These are phyloP conservation scores for Eufriesea mexicana DNA, from an alignment of 1,140 invertebrate species.

Conservation along the genomic window DNA sequence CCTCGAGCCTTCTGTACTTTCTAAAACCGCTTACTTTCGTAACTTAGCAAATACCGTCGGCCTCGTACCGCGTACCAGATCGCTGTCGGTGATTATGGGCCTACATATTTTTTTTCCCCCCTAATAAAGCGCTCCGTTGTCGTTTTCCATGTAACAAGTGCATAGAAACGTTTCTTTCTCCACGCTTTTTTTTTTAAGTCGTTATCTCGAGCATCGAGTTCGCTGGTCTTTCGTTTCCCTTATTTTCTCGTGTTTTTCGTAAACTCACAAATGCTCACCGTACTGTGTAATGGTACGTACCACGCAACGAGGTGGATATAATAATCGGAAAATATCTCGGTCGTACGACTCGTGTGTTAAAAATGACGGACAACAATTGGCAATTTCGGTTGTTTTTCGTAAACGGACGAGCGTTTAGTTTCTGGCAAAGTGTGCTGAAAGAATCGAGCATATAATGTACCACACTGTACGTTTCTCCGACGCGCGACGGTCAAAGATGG, in stretches of 20 bases:
- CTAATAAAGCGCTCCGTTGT: slow-evolving; percentile 18
- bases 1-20: slow-evolving; percentile 79
- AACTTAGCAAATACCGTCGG: slow-evolving; percentile 70
- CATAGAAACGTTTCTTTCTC: not conserved
- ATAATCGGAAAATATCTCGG: not conserved
- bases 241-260: not conserved
- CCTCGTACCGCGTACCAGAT: slow-evolving; percentile 42
- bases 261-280: not conserved
- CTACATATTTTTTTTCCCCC: slow-evolving; percentile 4
- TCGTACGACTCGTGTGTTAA: no score
- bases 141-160: slow-evolving; percentile 36
- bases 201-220: not conserved
- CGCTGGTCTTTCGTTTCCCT: not conserved
- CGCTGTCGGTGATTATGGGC: slow-evolving; percentile 30
- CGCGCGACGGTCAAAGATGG: no score
- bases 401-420: not conserved
- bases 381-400: not conserved
- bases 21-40: slow-evolving; percentile 82
- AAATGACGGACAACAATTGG: not conserved
- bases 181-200: not conserved
- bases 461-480: no score
- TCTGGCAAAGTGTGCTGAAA: no score
- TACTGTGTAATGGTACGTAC: no score
- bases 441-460: no score
- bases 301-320: no score